These are phyloP conservation scores for Atherinosoma microstoma DNA, from an alignment of 2,797 vertebrate genomes.

Conservation along the genomic window DNA sequence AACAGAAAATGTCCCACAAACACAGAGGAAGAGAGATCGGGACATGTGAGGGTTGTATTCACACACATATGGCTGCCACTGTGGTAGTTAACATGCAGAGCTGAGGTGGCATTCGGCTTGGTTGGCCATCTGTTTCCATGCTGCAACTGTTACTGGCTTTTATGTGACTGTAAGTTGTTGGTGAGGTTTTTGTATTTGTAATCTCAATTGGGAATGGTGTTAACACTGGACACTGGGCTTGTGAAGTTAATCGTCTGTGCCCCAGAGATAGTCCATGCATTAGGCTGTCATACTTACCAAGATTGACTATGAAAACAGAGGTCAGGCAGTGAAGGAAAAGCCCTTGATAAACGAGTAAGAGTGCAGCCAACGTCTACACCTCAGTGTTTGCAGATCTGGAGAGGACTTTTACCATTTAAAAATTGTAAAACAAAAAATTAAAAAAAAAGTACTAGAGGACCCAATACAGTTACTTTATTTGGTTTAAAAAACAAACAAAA, in stretches of 20 bases:
- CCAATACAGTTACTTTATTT: not conserved
- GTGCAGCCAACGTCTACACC: conserved; percentile 29
- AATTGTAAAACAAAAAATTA: too few species aligned
- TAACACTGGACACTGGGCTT: conserved; percentile 51
- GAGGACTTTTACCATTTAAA: conserved; percentile 5
- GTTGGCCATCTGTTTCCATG: conserved; percentile 73
- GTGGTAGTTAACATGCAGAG: conserved; percentile 76
- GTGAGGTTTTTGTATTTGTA: conserved; percentile 37
- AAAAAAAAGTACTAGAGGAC: not conserved
- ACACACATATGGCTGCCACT: conserved; percentile 40
- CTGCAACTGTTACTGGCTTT: conserved; percentile 62
- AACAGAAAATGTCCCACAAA: conserved; percentile 30
- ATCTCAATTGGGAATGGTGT: conserved; percentile 37
- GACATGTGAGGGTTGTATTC: conserved; percentile 47
- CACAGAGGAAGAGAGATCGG: conserved; percentile 19
- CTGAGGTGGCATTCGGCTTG: conserved; percentile 47
- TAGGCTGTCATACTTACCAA: conserved; percentile 75
- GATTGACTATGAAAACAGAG: conserved; percentile 63
- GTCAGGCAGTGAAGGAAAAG: conserved; percentile 71
- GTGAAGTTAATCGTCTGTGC: conserved; percentile 72
- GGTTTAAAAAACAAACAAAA: not conserved
- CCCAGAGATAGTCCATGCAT: conserved; percentile 75
- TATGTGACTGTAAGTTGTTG: conserved; percentile 57
- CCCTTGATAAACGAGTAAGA: conserved; percentile 14
- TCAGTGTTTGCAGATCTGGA: conserved; percentile 50